These are phyloP conservation scores for Paradoxurus hermaphroditus DNA, from an alignment of 2,113 vertebrate species.

Conservation along the genomic window DNA sequence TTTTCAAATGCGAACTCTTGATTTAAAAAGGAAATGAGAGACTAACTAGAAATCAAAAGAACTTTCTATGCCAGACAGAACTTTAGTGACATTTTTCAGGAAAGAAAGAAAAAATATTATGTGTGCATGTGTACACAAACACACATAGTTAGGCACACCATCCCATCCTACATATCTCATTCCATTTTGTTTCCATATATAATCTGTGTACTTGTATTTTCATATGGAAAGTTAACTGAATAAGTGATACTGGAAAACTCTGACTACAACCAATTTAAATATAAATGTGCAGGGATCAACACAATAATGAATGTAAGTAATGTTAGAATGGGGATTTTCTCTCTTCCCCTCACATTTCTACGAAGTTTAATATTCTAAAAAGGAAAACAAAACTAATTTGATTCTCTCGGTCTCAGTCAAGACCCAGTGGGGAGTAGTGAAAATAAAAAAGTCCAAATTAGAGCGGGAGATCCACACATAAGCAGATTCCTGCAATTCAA, in stretches of 20 bases:
- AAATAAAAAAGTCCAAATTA: slow-evolving; percentile 54
- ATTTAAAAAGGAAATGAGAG: slow-evolving; percentile 8
- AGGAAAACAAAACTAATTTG: not conserved
- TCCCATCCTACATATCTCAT: not conserved
- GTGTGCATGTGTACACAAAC: not conserved
- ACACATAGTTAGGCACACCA: not conserved
- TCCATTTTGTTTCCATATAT: not conserved
- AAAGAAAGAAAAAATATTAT: not conserved
- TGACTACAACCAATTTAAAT: slow-evolving; percentile 26
- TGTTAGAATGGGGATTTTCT: not conserved
- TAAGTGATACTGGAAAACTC: not conserved
- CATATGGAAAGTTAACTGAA: slow-evolving; percentile 23
- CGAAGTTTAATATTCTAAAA: slow-evolving; percentile 25
- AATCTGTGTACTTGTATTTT: slow-evolving; percentile 4
- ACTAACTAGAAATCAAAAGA: slow-evolving; percentile 34
- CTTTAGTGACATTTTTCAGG: slow-evolving; percentile 19
- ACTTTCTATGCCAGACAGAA: not conserved
- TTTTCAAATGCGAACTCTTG: not conserved
- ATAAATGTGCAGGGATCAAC: not conserved
- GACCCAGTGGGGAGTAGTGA: not conserved
- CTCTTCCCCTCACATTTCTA: not conserved
- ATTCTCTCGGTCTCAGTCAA: slow-evolving; percentile 10
- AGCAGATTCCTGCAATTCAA: slow-evolving; percentile 21
- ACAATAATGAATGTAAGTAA: not conserved
- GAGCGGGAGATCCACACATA: not conserved